Percentiles rank a stretch among this genome's conserved stretches.
These are phyloP conservation scores for Cecidostiba fungosa DNA, from an alignment of 2,888 invertebrate species.

Conservation along the genomic window DNA sequence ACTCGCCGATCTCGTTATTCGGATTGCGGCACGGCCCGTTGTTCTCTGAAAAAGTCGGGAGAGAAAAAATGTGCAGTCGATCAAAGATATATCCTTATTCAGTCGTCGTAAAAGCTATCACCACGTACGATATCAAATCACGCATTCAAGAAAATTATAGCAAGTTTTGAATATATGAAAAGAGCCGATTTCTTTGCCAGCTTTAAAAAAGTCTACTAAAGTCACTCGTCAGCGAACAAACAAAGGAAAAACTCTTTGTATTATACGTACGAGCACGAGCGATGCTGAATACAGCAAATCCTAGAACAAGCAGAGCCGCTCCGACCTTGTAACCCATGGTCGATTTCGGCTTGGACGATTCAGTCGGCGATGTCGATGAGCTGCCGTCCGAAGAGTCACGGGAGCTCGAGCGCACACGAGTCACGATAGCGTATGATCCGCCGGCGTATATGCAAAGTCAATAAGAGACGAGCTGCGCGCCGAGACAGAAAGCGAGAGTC, in stretches of 20 bases:
- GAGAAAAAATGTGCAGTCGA: neutral
- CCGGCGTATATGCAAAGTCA: neutral
- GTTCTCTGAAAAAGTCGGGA: constrained; percentile 16
- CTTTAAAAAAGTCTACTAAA: neutral
- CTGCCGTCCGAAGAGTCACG: neutral
- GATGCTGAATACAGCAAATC: constrained; percentile 35
- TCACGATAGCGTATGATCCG: neutral
- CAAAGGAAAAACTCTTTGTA: neutral
- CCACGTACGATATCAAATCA: no score
- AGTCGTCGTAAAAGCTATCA: no score
- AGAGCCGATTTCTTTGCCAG: no score
- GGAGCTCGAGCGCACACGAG: neutral
- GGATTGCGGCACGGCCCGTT: constrained; percentile 80
- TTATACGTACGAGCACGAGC: constrained; percentile 70
- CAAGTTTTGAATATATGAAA: no score
- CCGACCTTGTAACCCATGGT: constrained; percentile 47
- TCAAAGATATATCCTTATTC: neutral
- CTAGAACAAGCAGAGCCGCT: constrained; percentile 48
- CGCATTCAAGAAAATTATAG: no score
- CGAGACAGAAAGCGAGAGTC: constrained; percentile 11
- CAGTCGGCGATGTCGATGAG: neutral
- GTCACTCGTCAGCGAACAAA: neutral
- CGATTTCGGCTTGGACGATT: neutral
- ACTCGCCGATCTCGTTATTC: constrained; percentile 78
- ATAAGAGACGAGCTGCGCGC: neutral